phyloP scores from a whole-genome alignment of 1,140 invertebrate genomes.

The Drosophila arawakana region DNA sequence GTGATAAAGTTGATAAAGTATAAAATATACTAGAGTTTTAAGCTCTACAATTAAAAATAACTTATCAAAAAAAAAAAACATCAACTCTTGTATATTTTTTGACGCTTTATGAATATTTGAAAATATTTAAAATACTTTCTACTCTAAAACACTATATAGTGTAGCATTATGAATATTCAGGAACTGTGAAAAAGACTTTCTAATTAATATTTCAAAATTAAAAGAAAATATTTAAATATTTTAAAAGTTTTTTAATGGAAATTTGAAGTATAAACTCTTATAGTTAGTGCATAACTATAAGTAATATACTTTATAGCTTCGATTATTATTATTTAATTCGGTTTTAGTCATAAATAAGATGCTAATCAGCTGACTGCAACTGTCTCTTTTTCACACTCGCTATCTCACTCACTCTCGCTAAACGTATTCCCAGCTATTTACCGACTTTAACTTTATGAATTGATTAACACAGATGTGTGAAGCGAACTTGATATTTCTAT shows the following conservation, averaged over 20 bases:
- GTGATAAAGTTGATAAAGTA: background rate
- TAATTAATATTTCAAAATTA: background rate
- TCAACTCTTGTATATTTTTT: too few species aligned
- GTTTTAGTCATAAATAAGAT: constrained; percentile 63
- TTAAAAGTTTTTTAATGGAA: background rate
- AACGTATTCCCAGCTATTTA: constrained; percentile 47
- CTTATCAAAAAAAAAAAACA: too few species aligned
- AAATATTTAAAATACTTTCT: background rate
- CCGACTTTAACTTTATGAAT: constrained; percentile 64
- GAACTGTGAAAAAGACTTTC: background rate
- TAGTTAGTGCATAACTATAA: background rate
- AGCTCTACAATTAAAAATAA: background rate
- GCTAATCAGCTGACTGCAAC: constrained; percentile 68
- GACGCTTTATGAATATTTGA: too few species aligned
- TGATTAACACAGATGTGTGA: constrained; percentile 71
- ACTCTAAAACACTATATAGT: background rate
- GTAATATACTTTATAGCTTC: constrained; percentile 2
- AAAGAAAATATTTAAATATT: background rate
- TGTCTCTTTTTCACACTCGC: constrained; percentile 20
- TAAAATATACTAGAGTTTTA: background rate
- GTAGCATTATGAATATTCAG: background rate
- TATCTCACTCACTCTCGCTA: constrained; percentile 39
- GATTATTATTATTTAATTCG: constrained; percentile 48
- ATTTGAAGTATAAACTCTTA: background rate
- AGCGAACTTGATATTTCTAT: constrained; percentile 75